Evolutionary conservation across 2,113 vertebrate genomes (phyloP), one percentile per base, ranked within the genome.

Genomic region (Semnornis frantzii): DNA sequence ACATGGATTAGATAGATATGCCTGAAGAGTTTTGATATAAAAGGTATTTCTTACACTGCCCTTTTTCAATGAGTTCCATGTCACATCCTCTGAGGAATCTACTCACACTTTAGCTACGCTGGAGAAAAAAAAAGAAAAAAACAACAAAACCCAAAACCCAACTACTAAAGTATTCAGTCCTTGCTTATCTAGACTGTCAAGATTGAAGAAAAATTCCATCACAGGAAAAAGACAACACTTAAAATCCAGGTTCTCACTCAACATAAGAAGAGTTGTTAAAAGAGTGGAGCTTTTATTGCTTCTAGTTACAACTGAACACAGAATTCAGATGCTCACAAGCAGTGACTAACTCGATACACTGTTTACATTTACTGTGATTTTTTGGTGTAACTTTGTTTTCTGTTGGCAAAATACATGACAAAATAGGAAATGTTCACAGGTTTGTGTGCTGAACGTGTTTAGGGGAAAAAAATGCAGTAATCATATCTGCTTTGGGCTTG

Each of bases 161-260:
- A 72, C 12, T 8, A 68, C 55, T 16, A 8, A 46, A 46, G 16
- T 0, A 8, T 63, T 59, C 82, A 55, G 7, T n/a, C 6, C 24
- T 83, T 90, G 5, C 2, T 65, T 58, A 50, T 30, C n/a, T 33
- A 30, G 17, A 19, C 20, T 39, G 21, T 37, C 52, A 83, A 58
- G 16, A 46, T 24, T 11, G 12, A 30, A 70, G 25, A 85, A 33
- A 1, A 52, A 30, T 18, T 85, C n/a, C 30, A 21, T 5, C 15
- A 34, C 9, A 83, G 19, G 44, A 86, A 81, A 25, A 31, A 8
- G 14, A 63, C 9, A 70, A 31, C 10, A 19, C 12, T 78, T 79
- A 54, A 33, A 85, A 65, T 0, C 2, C 4, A 74, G 3, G 7
- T 92, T 72, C 20, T 6, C n/a, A 55, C 1, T 1, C 0, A 0